Evolutionary conservation across 2,888 invertebrate genomes (phyloP).

Genomic region (Lymantria monacha): DNA sequence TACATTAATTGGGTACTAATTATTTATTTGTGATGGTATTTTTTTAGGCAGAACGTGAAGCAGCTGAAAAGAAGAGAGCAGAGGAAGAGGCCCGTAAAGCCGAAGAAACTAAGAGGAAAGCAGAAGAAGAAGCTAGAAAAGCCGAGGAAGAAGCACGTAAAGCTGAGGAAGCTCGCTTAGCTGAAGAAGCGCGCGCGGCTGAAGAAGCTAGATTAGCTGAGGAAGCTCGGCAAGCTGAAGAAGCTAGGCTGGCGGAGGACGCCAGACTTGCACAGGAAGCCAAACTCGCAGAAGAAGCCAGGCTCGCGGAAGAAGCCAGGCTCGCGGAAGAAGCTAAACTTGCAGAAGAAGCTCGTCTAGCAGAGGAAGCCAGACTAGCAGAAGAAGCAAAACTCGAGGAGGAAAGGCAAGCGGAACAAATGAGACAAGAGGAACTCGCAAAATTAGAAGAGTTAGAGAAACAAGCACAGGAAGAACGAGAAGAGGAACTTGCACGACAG

Average conservation of each 20-base stretch:
- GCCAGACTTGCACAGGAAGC: conserved; percentile 63
- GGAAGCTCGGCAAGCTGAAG: conserved; percentile 66
- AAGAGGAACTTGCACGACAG: conserved; percentile 86
- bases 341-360: conserved; percentile 64
- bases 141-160: conserved; percentile 73
- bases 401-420: conserved; percentile 75
- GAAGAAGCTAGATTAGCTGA: conserved; percentile 66
- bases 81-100: conserved; percentile 81
- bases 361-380: conserved; percentile 58
- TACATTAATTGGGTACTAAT: not conserved
- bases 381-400: conserved; percentile 49
- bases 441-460: conserved; percentile 83
- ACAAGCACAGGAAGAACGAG: conserved; percentile 84
- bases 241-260: conserved; percentile 62
- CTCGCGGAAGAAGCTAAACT: conserved; percentile 72
- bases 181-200: conserved; percentile 69
- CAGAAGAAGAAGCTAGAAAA: conserved; percentile 70
- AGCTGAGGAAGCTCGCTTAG: conserved; percentile 68
- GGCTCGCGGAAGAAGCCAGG: conserved; percentile 59
- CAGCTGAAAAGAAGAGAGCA: conserved; percentile 72
- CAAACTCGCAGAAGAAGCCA: conserved; percentile 60
- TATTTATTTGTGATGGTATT: not conserved
- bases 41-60: conserved; percentile 64
- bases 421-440: conserved; percentile 79
- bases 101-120: conserved; percentile 76